phyloP scores from a whole-genome alignment of 1,140 invertebrate genomes.

The Drosophila saltans region DNA sequence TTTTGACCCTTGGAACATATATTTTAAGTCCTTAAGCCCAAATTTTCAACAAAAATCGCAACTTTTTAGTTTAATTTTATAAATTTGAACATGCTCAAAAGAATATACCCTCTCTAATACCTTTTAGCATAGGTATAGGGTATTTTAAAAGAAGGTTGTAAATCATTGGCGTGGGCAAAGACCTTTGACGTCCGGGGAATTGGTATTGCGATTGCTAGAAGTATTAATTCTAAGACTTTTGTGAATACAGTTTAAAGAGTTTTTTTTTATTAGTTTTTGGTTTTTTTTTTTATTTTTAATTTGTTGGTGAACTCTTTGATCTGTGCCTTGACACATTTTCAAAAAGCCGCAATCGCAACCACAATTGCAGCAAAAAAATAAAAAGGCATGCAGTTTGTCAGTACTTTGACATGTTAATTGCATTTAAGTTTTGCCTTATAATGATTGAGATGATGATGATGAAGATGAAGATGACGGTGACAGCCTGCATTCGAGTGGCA shows the following conservation, averaged over 20 bases:
- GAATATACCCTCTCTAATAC: not conserved
- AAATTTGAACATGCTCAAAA: too few species aligned
- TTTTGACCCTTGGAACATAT: too few species aligned
- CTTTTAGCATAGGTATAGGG: not conserved
- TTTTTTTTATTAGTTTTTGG: not conserved
- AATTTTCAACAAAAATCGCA: too few species aligned
- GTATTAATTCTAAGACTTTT: conserved; percentile 38
- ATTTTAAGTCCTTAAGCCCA: too few species aligned
- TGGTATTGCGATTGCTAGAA: conserved; percentile 37
- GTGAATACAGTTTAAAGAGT: conserved; percentile 12
- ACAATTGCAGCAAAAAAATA: conserved; percentile 50
- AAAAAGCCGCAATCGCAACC: conserved; percentile 25
- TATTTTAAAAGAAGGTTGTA: conserved; percentile 4
- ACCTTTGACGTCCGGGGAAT: conserved; percentile 39
- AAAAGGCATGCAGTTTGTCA: conserved; percentile 64
- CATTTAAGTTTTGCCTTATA: conserved; percentile 53
- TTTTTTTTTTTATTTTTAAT: not conserved
- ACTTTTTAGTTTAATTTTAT: too few species aligned
- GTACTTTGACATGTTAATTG: conserved; percentile 72
- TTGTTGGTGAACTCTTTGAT: conserved; percentile 36
- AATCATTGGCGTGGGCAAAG: conserved; percentile 35
- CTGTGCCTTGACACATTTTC: conserved; percentile 65
- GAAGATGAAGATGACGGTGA: conserved; percentile 41
- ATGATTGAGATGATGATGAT: conserved; percentile 43
- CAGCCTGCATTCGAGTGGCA: conserved; percentile 42